Percentiles rank a stretch among this genome's conserved stretches.
Evolutionary conservation across 2,113 vertebrate species (phyloP).

Genomic region (Numenius arquata): DNA sequence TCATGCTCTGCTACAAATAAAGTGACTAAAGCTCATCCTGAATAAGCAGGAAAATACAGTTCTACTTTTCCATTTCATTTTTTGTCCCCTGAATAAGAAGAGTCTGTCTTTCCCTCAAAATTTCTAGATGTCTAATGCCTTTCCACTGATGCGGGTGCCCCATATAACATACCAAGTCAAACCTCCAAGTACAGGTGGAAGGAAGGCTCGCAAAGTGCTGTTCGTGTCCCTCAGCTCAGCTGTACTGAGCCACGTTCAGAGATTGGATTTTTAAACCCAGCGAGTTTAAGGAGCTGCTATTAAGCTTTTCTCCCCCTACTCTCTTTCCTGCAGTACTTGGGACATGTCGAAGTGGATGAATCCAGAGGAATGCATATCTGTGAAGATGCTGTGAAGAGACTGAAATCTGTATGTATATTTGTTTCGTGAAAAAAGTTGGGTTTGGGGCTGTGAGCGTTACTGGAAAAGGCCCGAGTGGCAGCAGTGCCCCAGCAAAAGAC

Average conservation of each 20-base stretch:
- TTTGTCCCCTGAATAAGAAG: background rate
- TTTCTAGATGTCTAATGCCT: background rate
- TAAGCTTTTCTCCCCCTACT: background rate
- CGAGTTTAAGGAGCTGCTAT: background rate
- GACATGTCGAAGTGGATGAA: slow-evolving; percentile 97
- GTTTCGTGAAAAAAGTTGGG: slow-evolving; percentile 10
- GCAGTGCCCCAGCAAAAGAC: background rate
- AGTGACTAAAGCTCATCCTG: background rate
- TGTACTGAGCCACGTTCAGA: background rate
- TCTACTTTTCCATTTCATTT: background rate
- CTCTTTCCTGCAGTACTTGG: slow-evolving; percentile 85
- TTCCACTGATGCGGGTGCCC: background rate
- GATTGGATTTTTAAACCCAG: background rate
- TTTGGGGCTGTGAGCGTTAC: background rate
- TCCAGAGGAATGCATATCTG: slow-evolving; percentile 99
- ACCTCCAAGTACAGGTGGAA: background rate
- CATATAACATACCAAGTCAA: background rate
- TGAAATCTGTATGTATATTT: slow-evolving; percentile 93
- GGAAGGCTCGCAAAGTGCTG: background rate
- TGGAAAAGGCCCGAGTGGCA: background rate
- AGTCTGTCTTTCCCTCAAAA: background rate
- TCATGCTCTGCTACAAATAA: background rate
- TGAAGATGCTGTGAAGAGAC: slow-evolving; percentile 96
- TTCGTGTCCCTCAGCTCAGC: background rate
- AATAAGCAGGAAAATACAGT: background rate